These are phyloP conservation scores for Elymnias hypermnestra DNA, from an alignment of 1,140 invertebrate species.

Conservation along the genomic window DNA sequence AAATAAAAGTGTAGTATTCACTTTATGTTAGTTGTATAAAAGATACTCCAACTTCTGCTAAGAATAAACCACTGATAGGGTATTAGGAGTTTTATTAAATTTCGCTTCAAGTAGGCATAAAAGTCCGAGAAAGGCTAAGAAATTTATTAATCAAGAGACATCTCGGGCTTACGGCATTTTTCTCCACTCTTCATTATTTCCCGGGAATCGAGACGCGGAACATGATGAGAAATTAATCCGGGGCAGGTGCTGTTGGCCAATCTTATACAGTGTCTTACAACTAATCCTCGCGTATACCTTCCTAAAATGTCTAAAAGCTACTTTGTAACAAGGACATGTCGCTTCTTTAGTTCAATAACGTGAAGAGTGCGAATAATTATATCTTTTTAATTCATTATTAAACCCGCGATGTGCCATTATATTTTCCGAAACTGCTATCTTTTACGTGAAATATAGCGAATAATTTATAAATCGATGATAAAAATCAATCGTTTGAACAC, in stretches of 20 bases:
- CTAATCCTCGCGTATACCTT: constrained; percentile 34
- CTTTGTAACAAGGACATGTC: no score
- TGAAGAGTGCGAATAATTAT: no score
- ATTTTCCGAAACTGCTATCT: no score
- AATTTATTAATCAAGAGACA: constrained; percentile 65
- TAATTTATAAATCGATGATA: no score
- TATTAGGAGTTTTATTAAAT: constrained; percentile 12
- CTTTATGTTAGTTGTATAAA: no score
- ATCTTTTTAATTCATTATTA: no score
- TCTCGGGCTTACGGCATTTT: constrained; percentile 56
- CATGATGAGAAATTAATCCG: constrained; percentile 72
- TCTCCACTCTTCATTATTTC: constrained; percentile 63
- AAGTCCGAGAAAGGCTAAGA: constrained; percentile 16
- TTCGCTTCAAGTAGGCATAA: constrained; percentile 2
- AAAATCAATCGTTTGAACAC: no score
- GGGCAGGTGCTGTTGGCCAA: constrained; percentile 53
- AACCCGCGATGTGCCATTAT: no score
- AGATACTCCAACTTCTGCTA: constrained; percentile 5
- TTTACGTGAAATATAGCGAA: no score
- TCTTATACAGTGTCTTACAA: constrained; percentile 36
- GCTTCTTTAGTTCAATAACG: no score
- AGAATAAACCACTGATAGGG: constrained; percentile 7
- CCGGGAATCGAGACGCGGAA: constrained; percentile 30
- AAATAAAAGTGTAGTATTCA: no score
- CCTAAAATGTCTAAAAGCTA: no score